Base-by-base conservation (phyloP, 1,140 invertebrate species). In the Parapsyche elsis region DNA sequence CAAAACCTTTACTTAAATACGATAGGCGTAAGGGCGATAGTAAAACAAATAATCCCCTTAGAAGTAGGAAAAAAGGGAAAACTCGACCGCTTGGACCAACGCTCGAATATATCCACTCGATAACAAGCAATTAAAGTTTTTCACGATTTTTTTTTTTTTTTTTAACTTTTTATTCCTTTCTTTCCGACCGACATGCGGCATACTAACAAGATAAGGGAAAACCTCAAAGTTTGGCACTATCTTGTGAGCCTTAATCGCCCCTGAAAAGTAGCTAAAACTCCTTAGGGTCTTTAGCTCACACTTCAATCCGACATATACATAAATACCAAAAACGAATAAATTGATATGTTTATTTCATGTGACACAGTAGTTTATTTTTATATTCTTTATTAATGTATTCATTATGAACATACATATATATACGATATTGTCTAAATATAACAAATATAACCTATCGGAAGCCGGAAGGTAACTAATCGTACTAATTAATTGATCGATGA, bases 1-100 rank as follows among this genome's bases (percentile, higher is more conserved):
- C 71, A 75, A 75, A 75, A 75, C 73, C 73, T 59, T 75, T 57
- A 26, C 73, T 75, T 75, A 75, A 75, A 57, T 74, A 74, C 71
- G 46, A 74, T 74, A 74, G 71, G 71, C 46, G 46, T 59, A 75
- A 49, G 49, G 46, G 49, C 73, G 73, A 75, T 75, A 75, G 73
- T 75, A 57, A 75, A 75, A 75, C 73, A 75, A 75, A 75, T 75
- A 75, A 75, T 75, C 73, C 73, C 73, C 24, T 75, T 24, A 26
- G 73, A 23, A 67, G 24, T 24, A 67, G 64, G 14, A 67, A 26
- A 67, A 67, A 67, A 75, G 21, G 21, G 49, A 75, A 59, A 75
- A n/a, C 24, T 46, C 38, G n/a, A 75, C 71, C 21, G 10, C n/a
- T 24, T 75, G 45, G 73, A 75, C 46, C 38, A 59, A 14, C 16